phyloP scores from a whole-genome alignment of 2,888 invertebrate species.

The Lypha dubia region DNA sequence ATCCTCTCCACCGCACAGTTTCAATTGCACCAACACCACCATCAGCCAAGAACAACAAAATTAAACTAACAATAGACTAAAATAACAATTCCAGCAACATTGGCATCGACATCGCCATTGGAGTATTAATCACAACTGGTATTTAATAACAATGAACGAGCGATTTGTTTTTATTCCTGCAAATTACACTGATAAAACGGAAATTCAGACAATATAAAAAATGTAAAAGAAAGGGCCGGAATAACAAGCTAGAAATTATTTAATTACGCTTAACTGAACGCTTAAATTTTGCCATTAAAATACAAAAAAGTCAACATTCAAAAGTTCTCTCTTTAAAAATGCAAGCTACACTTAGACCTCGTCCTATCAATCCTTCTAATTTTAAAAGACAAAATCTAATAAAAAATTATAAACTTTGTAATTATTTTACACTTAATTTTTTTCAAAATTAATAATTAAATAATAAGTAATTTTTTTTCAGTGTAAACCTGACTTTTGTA shows the following conservation, averaged over 20 bases:
- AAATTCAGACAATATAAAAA: not conserved
- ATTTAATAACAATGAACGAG: slow-evolving; percentile 40
- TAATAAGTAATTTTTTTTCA: not conserved
- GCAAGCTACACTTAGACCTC: too few species aligned
- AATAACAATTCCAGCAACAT: not conserved
- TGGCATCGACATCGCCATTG: slow-evolving; percentile 10
- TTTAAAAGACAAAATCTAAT: too few species aligned
- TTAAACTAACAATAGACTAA: not conserved
- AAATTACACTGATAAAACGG: slow-evolving; percentile 15
- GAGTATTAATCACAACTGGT: slow-evolving; percentile 48
- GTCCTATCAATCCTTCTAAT: too few species aligned
- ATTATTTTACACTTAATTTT: too few species aligned
- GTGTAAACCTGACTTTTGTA: not conserved
- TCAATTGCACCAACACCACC: too few species aligned
- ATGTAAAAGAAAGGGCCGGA: slow-evolving; percentile 3
- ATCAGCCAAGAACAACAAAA: slow-evolving; percentile 3
- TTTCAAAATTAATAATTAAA: too few species aligned
- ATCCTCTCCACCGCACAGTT: not conserved
- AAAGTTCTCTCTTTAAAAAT: too few species aligned
- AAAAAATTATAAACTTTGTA: too few species aligned
- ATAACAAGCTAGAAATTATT: slow-evolving; percentile 19
- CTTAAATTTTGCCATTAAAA: too few species aligned
- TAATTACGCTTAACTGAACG: too few species aligned
- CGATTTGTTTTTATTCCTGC: slow-evolving; percentile 32
- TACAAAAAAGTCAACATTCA: too few species aligned